These are phyloP conservation scores for Hippopotamyrus pictus DNA, from an alignment of 2,797 vertebrate genomes.

Conservation along the genomic window DNA sequence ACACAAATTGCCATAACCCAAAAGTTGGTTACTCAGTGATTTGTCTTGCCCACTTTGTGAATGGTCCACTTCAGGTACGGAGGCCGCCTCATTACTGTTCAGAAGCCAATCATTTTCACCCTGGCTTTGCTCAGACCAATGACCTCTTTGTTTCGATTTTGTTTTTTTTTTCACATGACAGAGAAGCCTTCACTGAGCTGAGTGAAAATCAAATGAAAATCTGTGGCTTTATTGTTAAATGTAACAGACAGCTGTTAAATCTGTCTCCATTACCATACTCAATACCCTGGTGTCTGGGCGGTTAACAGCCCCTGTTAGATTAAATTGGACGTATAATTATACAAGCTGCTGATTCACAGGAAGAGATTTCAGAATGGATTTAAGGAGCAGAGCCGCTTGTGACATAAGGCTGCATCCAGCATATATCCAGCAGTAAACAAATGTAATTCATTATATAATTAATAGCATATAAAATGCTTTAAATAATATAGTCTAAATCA, in stretches of 20 bases:
- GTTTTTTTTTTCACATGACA: neutral
- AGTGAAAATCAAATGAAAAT: neutral
- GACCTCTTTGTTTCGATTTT: neutral
- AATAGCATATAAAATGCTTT: neutral
- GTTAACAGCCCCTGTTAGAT: neutral
- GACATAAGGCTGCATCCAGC: neutral
- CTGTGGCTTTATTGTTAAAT: neutral
- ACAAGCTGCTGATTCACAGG: neutral
- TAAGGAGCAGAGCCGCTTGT: too few relatives aligned
- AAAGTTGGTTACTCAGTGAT: neutral
- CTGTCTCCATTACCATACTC: constrained; percentile 4
- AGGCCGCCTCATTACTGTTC: neutral
- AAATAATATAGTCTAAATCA: neutral
- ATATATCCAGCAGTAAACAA: neutral
- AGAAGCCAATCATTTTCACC: neutral
- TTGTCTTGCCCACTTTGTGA: neutral
- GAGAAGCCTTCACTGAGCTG: neutral
- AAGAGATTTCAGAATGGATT: neutral
- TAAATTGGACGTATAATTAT: constrained; percentile 10
- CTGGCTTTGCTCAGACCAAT: neutral
- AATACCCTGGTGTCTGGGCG: neutral
- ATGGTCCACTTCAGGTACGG: neutral
- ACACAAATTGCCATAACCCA: neutral
- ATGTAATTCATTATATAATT: neutral
- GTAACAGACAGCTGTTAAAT: neutral